Evolutionary conservation across 2,113 vertebrate genomes (phyloP), one percentile per base, ranked within the genome.

Genomic region (Ageneiosus marmoratus): DNA sequence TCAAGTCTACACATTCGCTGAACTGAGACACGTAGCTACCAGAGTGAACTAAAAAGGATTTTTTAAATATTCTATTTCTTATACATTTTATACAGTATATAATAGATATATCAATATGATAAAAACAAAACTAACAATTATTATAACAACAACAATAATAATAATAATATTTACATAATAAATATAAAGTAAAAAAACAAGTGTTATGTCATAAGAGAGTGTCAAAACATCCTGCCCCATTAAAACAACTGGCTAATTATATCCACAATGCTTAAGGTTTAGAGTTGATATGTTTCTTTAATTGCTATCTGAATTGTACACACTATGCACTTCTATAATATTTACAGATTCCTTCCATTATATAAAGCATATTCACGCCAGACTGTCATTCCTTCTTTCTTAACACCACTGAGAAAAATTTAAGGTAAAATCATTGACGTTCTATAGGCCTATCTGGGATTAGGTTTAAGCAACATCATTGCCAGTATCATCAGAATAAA

Each of bases 241-340:
- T 70, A 22, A 44, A 46, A 46, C 20, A 18, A 5, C 29, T 67
- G 93, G 92, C 91, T 94, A 96, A 96, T 96, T 95, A 95, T 70
- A 92, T 94, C 95, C 93, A 95, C 93, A 93, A 90, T 92, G 91
- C 94, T 95, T 95, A 93, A 95, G 46, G 46, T 48, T 93, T 92
- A 94, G 94, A n/a, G 92, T 95, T 94, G 94, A 92, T 94, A 86
- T 48, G 86, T 34, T 93, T 67, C 92, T 93, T 94, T 94, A 95
- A 95, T 95, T 92, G 95, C 94, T 93, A 93, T 41, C 92, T 93
- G 92, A 89, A 91, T 89, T 93, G 93, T 92, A 92, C 89, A 90
- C 88, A 50, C 82, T 94, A 95, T 91, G 94, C 94, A 94, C 91
- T 89, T 89, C 90, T 91, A 92, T 91, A 92, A 93, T 92, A 95